phyloP scores from a whole-genome alignment of 2,797 vertebrate genomes.

The Paguma larvata region DNA sequence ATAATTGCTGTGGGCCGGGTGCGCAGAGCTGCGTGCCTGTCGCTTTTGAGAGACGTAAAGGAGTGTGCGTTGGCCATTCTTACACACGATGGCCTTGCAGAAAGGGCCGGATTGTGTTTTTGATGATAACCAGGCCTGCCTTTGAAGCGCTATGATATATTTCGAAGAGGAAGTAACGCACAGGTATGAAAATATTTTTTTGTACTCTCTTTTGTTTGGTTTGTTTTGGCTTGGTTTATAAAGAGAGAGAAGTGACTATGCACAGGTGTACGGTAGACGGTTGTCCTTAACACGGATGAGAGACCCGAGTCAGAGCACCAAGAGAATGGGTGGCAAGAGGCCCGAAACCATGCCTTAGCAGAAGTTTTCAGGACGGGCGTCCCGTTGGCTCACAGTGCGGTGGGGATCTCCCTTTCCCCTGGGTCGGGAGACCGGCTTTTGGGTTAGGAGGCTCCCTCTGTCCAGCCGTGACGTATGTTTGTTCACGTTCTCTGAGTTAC shows the following conservation, averaged over 20 bases:
- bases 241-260: neutral
- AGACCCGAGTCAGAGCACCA: neutral
- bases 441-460: neutral
- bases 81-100: neutral
- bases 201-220: neutral
- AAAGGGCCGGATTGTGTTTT: neutral
- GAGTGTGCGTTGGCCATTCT: fast-evolving
- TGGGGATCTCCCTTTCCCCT: neutral
- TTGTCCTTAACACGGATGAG: neutral
- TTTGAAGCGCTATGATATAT: neutral
- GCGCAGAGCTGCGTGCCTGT: neutral
- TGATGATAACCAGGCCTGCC: neutral
- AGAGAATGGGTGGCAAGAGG: neutral
- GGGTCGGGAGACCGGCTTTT: neutral
- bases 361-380: neutral
- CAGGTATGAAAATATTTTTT: neutral
- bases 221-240: constrained; percentile 33
- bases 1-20: neutral
- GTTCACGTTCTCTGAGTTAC: neutral
- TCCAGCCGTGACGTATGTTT: neutral
- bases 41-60: neutral
- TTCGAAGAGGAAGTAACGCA: constrained; percentile 35
- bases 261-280: neutral
- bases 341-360: neutral
- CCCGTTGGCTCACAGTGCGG: fast-evolving